Conservation (phyloP, 2,797 vertebrate species). For the Lithobates sylvaticus region DNA sequence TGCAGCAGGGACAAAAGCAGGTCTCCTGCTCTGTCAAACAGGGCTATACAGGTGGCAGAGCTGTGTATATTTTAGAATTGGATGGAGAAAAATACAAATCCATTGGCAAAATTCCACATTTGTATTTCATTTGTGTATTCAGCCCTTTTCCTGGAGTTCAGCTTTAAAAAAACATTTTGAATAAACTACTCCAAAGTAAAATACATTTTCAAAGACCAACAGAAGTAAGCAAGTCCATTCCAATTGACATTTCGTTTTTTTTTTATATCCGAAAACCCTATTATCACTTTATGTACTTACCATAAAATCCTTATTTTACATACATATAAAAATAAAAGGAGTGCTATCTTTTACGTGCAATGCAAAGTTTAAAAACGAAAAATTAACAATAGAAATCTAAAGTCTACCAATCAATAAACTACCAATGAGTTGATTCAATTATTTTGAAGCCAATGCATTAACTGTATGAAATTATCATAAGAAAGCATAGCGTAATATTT, state of each 20-base stretch:
- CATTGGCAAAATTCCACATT: too few species aligned
- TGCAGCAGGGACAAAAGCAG: too few species aligned
- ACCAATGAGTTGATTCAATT: background rate
- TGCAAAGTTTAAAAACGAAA: background rate
- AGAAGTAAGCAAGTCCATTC: background rate
- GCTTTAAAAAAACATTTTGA: background rate
- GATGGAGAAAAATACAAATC: too few species aligned
- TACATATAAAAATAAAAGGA: constrained; percentile 28
- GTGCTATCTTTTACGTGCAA: constrained; percentile 16
- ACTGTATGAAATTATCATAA: background rate
- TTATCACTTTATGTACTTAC: constrained; percentile 13
- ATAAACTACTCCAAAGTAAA: background rate
- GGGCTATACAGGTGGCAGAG: too few species aligned
- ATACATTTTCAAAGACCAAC: background rate
- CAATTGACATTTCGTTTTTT: constrained; percentile 11
- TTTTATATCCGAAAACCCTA: background rate
- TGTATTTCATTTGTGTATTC: too few species aligned
- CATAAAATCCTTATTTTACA: constrained; percentile 28
- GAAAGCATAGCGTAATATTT: background rate
- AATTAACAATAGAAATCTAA: background rate
- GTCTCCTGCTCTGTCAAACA: too few species aligned
- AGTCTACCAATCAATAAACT: constrained; percentile 7
- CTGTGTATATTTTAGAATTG: too few species aligned
- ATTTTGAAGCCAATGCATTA: background rate
- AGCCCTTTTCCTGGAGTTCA: too few species aligned